Conservation (phyloP, 1,140 invertebrate species). For the Zaprionus vittiger region DNA sequence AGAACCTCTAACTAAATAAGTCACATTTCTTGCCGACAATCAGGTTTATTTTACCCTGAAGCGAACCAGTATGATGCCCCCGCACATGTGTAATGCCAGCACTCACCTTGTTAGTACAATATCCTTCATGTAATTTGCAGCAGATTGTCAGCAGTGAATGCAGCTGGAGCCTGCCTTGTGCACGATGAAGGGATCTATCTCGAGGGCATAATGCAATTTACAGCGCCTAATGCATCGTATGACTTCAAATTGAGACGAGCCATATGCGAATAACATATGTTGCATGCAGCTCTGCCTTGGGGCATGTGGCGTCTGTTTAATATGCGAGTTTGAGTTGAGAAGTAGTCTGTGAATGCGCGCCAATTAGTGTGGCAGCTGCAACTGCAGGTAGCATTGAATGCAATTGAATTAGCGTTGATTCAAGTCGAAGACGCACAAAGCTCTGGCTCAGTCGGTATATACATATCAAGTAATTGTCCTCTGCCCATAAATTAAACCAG, state of each 20-base stretch:
- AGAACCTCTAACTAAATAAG: neutral
- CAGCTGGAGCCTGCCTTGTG: constrained; percentile 21
- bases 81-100: constrained; percentile 25
- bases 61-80: neutral
- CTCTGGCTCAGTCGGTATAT: constrained; percentile 30
- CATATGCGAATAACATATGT: constrained; percentile 69
- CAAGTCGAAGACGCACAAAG: constrained; percentile 20
- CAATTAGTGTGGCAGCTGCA: constrained; percentile 43
- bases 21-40: neutral
- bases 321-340: constrained; percentile 27
- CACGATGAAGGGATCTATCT: neutral
- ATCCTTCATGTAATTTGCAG: constrained; percentile 50
- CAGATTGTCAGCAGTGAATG: constrained; percentile 42
- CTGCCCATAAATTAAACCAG: constrained; percentile 38
- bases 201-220: constrained; percentile 68
- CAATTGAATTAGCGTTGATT: constrained; percentile 80
- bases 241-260: constrained; percentile 61
- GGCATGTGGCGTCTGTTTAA: constrained; percentile 21
- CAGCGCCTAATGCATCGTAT: constrained; percentile 52
- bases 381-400: constrained; percentile 64
- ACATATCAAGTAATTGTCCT: constrained; percentile 69
- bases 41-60: constrained; percentile 13
- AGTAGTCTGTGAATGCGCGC: constrained; percentile 30
- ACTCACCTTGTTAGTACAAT: constrained; percentile 22
- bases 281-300: neutral